Base-by-base conservation (phyloP, 2,888 invertebrate species). In the Troides aeacus region DNA sequence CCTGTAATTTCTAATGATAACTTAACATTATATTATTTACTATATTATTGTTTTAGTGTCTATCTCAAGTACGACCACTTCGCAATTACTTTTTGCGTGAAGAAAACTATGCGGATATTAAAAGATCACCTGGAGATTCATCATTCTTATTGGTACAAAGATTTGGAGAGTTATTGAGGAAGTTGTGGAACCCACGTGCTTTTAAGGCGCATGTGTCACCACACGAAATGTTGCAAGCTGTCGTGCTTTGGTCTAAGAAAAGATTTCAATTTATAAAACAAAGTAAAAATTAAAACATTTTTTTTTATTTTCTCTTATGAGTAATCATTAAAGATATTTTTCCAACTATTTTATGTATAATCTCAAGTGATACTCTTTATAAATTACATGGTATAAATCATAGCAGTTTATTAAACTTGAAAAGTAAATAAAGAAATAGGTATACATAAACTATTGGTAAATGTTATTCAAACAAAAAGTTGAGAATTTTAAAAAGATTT, bases 191-290 rank as follows among this genome's bases (percentile, higher is more conserved):
- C 88, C 99, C 99, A 0, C 94, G 98, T 58, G 99, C 99, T 81
- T 99, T 99, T 85, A 99, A 99, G 89, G 97, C 99, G 0, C 99
- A 99, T 82, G 99, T 99, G 0, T 99, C 99, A 24, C 99, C 99
- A 0, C 99, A 99, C 84, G 99, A 99, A 94, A 99, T 99, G 99
- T 92, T 99, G 36, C 99, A 99, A 83, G 98, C 99, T 62, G 98
- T 99, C 36, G 98, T 99, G 5, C 92, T 99, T 73, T 98, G 98
- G 97, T 98, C 99, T 81, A 97, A 97, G 87, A 99, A 99, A 85
- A 95, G 96, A 75, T 99, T 99, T 85, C 99, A 99, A 89, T 99
- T 99, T 83, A 99, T 99, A 1, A 96, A 98, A 81, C 99, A 99
- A 93, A 99, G 98, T 96, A 83, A 84, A 85, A 15, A 46, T 58